Conservation (phyloP, 2,113 vertebrate species). For the Pomatorhinus ruficollis region DNA sequence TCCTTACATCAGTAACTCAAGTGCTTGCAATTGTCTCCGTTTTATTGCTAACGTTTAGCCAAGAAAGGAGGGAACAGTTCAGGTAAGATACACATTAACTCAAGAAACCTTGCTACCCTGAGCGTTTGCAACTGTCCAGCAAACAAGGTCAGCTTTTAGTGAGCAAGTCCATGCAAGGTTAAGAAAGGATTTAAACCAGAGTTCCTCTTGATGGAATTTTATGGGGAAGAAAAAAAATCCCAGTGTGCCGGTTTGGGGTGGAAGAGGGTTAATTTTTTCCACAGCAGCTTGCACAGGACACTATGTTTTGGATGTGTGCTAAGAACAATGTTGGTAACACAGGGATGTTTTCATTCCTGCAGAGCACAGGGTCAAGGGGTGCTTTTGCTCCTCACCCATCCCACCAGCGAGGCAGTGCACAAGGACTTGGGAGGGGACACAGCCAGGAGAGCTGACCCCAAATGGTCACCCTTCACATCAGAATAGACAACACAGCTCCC, state of each 20-base stretch:
- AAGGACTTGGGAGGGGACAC: not conserved
- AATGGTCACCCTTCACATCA: not conserved
- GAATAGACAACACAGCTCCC: rapidly evolving
- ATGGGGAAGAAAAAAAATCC: not conserved
- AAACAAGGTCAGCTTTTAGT: not conserved
- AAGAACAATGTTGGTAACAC: not conserved
- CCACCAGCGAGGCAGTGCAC: not conserved
- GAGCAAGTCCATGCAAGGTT: not conserved
- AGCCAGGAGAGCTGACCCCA: not conserved
- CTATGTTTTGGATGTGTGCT: not conserved
- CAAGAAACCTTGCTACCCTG: not conserved
- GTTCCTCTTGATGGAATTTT: not conserved
- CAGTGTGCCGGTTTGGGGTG: not conserved
- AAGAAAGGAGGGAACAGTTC: not conserved
- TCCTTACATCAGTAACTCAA: not conserved
- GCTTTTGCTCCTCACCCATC: not conserved
- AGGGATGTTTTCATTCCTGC: not conserved
- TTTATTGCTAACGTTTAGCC: not conserved
- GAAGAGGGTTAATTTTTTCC: not conserved
- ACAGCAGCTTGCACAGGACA: not conserved
- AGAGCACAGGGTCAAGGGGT: not conserved
- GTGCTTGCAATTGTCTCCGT: not conserved
- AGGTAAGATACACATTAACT: not conserved
- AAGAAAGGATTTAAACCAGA: not conserved
- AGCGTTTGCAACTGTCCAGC: not conserved